Evolutionary conservation across 2,888 invertebrate species (phyloP).

Genomic region (Oegoconia quadripuncta): DNA sequence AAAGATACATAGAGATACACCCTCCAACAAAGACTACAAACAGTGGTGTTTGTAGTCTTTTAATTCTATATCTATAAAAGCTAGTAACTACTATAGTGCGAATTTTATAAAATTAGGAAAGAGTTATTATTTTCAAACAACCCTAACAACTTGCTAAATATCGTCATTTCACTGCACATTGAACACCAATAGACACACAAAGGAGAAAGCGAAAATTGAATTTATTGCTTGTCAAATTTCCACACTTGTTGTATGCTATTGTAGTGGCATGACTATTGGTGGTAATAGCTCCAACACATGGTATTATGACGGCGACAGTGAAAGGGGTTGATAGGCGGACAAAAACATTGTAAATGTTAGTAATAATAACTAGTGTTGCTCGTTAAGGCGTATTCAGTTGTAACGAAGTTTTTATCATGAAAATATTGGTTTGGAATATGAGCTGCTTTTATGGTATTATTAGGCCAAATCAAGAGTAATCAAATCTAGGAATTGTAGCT

Average conservation of each 20-base stretch:
- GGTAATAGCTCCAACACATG: conserved; percentile 73
- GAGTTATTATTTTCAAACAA: conserved; percentile 21
- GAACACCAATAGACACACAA: conserved; percentile 52
- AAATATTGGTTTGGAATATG: not conserved
- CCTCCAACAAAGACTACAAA: too few relatives aligned
- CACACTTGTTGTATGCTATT: conserved; percentile 59
- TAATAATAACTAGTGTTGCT: conserved; percentile 38
- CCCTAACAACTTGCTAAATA: conserved; percentile 41
- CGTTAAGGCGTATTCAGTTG: conserved; percentile 39
- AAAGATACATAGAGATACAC: too few relatives aligned
- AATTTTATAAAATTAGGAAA: not conserved
- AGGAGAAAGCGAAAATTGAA: conserved; percentile 55
- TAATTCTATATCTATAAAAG: too few relatives aligned
- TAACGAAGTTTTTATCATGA: conserved; percentile 8
- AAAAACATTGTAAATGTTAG: conserved; percentile 33
- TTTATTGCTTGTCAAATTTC: conserved; percentile 73
- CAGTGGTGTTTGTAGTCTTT: too few relatives aligned
- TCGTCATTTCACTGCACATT: conserved; percentile 62
- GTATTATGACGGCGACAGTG: conserved; percentile 33
- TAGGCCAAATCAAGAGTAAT: too few relatives aligned
- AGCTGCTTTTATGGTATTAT: too few relatives aligned
- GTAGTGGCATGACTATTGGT: conserved; percentile 49
- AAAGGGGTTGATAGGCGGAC: conserved; percentile 53
- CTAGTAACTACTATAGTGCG: too few relatives aligned
- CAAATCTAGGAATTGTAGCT: too few relatives aligned